Percentiles rank a stretch among this genome's conserved stretches.
These are phyloP conservation scores for Agrilus biguttatus DNA, from an alignment of 2,888 invertebrate species.

Conservation along the genomic window DNA sequence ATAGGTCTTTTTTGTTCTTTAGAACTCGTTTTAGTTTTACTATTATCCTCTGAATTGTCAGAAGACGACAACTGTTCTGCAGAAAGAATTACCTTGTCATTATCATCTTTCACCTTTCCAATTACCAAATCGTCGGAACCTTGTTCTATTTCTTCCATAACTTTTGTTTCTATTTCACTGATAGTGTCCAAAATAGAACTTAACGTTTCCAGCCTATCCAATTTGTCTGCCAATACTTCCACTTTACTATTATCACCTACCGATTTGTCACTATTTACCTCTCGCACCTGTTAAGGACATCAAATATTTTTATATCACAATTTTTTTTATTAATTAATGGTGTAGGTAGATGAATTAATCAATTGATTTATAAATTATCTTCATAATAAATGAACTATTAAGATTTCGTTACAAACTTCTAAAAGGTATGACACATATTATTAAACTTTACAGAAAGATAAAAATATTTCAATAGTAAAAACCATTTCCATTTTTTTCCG, in stretches of 20 bases:
- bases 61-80: conserved; percentile 11
- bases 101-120: conserved; percentile 12
- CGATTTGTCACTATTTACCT: neutral
- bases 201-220: conserved; percentile 12
- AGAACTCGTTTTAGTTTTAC: conserved; percentile 3
- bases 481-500: too few relatives aligned
- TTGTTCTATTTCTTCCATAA: conserved; percentile 13
- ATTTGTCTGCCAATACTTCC: conserved; percentile 4
- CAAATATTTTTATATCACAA: neutral
- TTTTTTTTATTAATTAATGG: neutral
- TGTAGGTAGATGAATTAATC: too few relatives aligned
- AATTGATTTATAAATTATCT: too few relatives aligned
- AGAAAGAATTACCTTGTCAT: conserved; percentile 14
- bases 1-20: conserved; percentile 2
- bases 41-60: conserved; percentile 7
- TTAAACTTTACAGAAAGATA: too few relatives aligned
- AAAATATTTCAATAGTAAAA: too few relatives aligned
- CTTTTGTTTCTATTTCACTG: conserved; percentile 14
- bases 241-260: neutral
- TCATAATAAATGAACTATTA: too few relatives aligned
- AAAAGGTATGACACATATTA: too few relatives aligned
- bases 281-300: neutral
- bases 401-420: too few relatives aligned
- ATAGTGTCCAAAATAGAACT: conserved; percentile 14
- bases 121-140: conserved; percentile 17